phyloP scores from a whole-genome alignment of 2,888 invertebrate species.

The Alloscopus bannaensis region DNA sequence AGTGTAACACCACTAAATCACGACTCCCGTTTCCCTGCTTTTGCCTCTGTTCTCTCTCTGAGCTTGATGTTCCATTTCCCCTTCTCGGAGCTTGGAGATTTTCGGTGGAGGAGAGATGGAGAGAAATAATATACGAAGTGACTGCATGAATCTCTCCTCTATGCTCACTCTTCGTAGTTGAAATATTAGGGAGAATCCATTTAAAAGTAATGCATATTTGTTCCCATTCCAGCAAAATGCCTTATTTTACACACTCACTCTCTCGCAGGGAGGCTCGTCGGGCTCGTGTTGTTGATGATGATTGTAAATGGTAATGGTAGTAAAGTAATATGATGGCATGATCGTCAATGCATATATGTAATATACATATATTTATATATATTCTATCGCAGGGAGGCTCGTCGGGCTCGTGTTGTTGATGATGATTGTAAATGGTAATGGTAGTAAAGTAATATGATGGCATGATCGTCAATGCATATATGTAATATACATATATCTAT shows the following conservation, averaged over 20 bases:
- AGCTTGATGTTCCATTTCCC: constrained; percentile 43
- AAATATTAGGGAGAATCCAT: constrained; percentile 55
- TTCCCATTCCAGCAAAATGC: constrained; percentile 59
- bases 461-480: neutral
- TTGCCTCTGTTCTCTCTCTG: neutral
- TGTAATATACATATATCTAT: neutral
- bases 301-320: constrained; percentile 50
- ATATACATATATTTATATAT: neutral
- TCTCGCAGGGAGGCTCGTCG: neutral
- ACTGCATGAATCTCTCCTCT: constrained; percentile 8
- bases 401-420: constrained; percentile 30
- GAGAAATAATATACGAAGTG: too few relatives aligned
- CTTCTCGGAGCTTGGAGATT: too few relatives aligned
- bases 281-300: constrained; percentile 40
- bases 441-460: constrained; percentile 17
- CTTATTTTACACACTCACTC: constrained; percentile 48
- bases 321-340: constrained; percentile 15
- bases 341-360: neutral
- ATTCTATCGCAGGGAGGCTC: neutral
- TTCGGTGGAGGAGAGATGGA: neutral
- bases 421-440: constrained; percentile 54
- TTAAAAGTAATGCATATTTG: constrained; percentile 62
- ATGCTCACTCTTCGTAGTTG: neutral
- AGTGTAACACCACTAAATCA: constrained; percentile 60
- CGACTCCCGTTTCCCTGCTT: constrained; percentile 51